Base-by-base conservation (phyloP, 2,888 invertebrate species). In the Temnothorax rugatulus region DNA sequence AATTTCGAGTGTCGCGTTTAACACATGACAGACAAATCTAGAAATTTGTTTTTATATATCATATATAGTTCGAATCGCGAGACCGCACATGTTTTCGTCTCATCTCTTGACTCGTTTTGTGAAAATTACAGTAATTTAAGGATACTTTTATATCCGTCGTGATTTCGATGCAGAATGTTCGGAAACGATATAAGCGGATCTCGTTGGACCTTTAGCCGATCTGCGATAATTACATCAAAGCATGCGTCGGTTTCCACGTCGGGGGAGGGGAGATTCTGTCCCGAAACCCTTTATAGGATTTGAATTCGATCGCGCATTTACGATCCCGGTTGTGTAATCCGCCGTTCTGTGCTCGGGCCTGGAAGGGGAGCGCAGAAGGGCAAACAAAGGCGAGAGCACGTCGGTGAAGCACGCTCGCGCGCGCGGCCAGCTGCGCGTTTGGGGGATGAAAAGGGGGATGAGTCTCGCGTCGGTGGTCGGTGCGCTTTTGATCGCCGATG, bases 341-440 rank as follows among this genome's bases (percentile, higher is more conserved):
- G 44, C 5, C 68, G 68, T 64, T 52, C 47, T 15, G 34, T 4
- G 38, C 11, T 52, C 25, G 25, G 71, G 1, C 79, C 29, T 18
- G 34, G 29, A 59, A 44, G 71, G 44, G 41, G 38, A 2, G 57
- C 79, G 79, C 79, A 59, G 38, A 59, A 79, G 47, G 59, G 73
- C 79, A 79, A 79, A 79, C 79, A 79, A 79, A 79, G 79, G 79
- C 79, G 75, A 47, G 47, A 41, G 15, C 74, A 74, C 74, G 74
- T 57, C 57, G 71, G 38, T 21, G 63, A 34, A 75, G 50, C 76
- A 77, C 73, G 57, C 44, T 59, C 73, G 79, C 71, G 44, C 79
- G 79, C 71, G 57, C 71, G 77, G 57, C 77, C 77, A 79, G 77
- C 77, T 79, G 79, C 79, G 34, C 74, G 81, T 61, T 52, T 59